These are phyloP conservation scores for Silvanus unidentatus DNA, from an alignment of 2,888 invertebrate genomes.

Conservation along the genomic window DNA sequence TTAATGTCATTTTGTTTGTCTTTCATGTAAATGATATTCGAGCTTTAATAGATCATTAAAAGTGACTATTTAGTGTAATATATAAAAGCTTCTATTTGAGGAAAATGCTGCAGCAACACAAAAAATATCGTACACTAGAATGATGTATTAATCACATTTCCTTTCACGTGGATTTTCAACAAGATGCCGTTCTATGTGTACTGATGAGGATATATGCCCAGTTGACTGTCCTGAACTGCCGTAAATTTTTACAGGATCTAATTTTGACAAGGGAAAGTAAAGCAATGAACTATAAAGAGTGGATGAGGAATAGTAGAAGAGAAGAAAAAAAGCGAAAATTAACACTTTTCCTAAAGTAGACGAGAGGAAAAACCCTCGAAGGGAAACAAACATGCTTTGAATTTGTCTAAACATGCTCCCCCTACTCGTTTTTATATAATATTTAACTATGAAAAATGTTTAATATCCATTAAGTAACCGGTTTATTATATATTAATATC, in stretches of 20 bases:
- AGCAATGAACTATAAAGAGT: slow-evolving; percentile 1
- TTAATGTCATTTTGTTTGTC: no score
- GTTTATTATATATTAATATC: no score
- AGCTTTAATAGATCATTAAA: no score
- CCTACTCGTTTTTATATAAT: no score
- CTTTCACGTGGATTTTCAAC: slow-evolving; percentile 5
- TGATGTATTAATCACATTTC: slow-evolving; percentile 6
- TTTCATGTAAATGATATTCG: no score
- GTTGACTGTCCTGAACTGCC: slow-evolving; percentile 4
- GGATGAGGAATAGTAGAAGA: no score
- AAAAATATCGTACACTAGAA: neutral
- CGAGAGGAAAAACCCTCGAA: no score
- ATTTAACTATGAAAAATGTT: no score
- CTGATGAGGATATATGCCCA: slow-evolving; percentile 5
- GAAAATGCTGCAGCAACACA: neutral
- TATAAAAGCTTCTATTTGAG: neutral
- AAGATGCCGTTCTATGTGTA: slow-evolving; percentile 3
- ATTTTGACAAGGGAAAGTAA: slow-evolving; percentile 4
- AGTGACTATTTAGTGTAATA: neutral
- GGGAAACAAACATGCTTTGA: no score
- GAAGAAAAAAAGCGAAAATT: slow-evolving; percentile 2
- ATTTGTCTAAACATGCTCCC: no score
- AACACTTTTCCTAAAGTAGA: neutral
- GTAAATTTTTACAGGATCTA: slow-evolving; percentile 6
- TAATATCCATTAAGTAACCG: no score